These are phyloP conservation scores for Myopa testacea DNA, from an alignment of 2,888 invertebrate species.

Conservation along the genomic window DNA sequence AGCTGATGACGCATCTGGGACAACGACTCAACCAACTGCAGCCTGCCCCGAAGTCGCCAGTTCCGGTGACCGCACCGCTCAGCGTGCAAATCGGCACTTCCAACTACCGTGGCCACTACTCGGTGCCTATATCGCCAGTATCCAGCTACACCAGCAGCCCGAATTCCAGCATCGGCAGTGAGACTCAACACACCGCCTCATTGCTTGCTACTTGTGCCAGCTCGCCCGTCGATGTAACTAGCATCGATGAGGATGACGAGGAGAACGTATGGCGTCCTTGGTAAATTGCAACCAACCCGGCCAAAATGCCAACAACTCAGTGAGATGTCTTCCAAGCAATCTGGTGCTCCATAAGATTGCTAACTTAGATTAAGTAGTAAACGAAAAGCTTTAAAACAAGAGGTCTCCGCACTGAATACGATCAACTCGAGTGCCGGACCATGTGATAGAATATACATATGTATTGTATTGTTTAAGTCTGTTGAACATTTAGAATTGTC, in stretches of 20 bases:
- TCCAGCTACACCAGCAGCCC: conserved; percentile 65
- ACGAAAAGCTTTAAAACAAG: conserved; percentile 46
- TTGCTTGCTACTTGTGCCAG: conserved; percentile 58
- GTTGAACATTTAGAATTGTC: conserved; percentile 35
- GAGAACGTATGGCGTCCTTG: conserved; percentile 67
- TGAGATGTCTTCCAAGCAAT: conserved; percentile 41
- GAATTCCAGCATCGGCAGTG: conserved; percentile 59
- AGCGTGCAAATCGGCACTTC: conserved; percentile 58
- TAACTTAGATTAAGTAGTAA: conserved; percentile 30
- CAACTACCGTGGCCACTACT: conserved; percentile 56
- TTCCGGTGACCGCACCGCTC: conserved; percentile 61
- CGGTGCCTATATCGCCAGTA: conserved; percentile 65
- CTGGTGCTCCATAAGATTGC: conserved; percentile 9
- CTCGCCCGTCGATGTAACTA: conserved; percentile 56
- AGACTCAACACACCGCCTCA: conserved; percentile 46
- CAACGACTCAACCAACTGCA: conserved; percentile 77
- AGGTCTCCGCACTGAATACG: conserved; percentile 23
- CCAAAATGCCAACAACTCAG: conserved; percentile 30
- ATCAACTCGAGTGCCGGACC: conserved; percentile 17
- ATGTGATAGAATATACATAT: conserved; percentile 37
- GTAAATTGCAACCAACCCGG: conserved; percentile 48
- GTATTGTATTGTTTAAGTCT: conserved; percentile 13
- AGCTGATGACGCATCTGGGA: conserved; percentile 90
- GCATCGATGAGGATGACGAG: conserved; percentile 46
- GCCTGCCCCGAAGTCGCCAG: conserved; percentile 59